A percentile compares a stretch with the other conserved stretches of the same genome.
Evolutionary conservation across 2,888 invertebrate species (phyloP).

Genomic region (Gryllus longicercus): DNA sequence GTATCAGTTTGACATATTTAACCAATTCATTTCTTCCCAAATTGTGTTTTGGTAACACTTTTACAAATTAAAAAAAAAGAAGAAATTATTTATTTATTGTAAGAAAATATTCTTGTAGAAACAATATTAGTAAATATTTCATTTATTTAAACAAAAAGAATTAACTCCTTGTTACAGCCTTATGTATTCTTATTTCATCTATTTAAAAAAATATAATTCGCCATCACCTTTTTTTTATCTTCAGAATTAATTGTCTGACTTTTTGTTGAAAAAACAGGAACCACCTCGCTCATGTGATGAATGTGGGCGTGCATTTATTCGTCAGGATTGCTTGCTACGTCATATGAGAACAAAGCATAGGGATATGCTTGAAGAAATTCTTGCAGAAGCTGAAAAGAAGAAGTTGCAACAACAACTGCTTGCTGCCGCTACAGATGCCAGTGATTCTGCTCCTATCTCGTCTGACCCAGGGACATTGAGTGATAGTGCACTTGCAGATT

Average conservation of each 20-base stretch:
- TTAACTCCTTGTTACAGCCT: not conserved
- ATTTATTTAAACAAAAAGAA: not conserved
- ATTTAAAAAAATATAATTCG: no score
- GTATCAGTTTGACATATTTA: no score
- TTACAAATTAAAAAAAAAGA: not conserved
- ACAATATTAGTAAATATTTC: not conserved
- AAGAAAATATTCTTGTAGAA: not conserved
- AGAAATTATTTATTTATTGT: not conserved
- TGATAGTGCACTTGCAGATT: slow-evolving; percentile 66
- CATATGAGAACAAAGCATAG: slow-evolving; percentile 72
- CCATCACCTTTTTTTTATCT: no score
- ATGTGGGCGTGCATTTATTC: slow-evolving; percentile 73
- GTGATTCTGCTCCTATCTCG: slow-evolving; percentile 1
- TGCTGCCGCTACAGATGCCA: slow-evolving; percentile 33
- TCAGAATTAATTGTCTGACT: no score
- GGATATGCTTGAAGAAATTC: slow-evolving; percentile 61
- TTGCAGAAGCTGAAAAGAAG: slow-evolving; percentile 59
- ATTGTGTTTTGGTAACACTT: not conserved
- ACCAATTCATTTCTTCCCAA: no score
- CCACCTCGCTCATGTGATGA: slow-evolving; percentile 73
- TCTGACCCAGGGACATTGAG: slow-evolving; percentile 19
- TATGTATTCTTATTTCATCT: not conserved
- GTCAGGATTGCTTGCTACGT: slow-evolving; percentile 72
- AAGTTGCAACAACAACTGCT: slow-evolving; percentile 49
- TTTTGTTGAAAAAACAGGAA: slow-evolving; percentile 48